phyloP scores from a whole-genome alignment of 2,113 vertebrate species.

The Odontophorus gujanensis region DNA sequence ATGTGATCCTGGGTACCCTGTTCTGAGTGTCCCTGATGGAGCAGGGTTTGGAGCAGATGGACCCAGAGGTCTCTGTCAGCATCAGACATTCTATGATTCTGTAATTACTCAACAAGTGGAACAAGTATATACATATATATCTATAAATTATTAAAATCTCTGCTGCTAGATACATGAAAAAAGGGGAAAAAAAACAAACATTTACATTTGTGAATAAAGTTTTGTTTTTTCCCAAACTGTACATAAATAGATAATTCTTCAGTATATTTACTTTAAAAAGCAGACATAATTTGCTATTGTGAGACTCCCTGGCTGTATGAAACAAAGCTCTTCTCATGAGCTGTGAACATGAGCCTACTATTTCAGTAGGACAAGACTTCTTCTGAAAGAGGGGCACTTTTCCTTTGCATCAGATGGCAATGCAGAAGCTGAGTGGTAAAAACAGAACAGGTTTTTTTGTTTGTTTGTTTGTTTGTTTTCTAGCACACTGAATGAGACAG shows the following conservation, averaged over 20 bases:
- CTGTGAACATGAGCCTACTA: neutral
- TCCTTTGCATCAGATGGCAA: neutral
- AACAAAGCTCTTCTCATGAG: neutral
- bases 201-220: neutral
- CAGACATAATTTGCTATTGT: neutral
- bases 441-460: neutral
- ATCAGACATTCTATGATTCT: neutral
- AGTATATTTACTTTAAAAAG: neutral
- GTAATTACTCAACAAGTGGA: neutral
- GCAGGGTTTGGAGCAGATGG: neutral
- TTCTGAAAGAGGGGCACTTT: neutral
- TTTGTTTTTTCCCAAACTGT: neutral
- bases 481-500: neutral
- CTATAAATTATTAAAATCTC: neutral
- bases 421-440: neutral
- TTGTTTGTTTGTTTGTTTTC: constrained; percentile 13
- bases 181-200: neutral
- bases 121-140: neutral
- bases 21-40: neutral
- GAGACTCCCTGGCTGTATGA: neutral
- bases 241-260: neutral
- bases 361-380: neutral
- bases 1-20: neutral
- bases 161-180: neutral
- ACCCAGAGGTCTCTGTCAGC: neutral